Conservation (phyloP, 2,888 invertebrate genomes). For the Smittia sp. region DNA sequence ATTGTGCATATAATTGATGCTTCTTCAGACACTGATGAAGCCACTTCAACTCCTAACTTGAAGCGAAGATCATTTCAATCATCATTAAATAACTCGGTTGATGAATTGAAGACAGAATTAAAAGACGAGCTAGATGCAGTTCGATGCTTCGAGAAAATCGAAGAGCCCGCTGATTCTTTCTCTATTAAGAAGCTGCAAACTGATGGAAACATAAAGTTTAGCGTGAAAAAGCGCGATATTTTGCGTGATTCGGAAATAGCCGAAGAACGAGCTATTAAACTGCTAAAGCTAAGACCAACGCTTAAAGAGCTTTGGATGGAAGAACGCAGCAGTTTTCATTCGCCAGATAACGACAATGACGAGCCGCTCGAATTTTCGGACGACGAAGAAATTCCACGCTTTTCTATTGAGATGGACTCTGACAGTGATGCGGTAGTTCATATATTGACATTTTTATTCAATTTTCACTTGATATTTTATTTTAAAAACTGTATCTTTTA, state of each 20-base stretch:
- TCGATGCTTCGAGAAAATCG: constrained; percentile 36
- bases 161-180: constrained; percentile 44
- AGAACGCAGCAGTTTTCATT: constrained; percentile 61
- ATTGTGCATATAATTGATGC: constrained; percentile 59
- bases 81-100: constrained; percentile 5
- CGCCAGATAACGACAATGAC: constrained; percentile 59
- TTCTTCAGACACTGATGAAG: constrained; percentile 55
- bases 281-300: constrained; percentile 40
- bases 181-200: constrained; percentile 52
- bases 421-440: constrained; percentile 52
- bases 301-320: constrained; percentile 46
- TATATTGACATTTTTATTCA: neutral
- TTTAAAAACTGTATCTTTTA: neutral
- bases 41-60: constrained; percentile 43
- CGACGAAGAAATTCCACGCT: constrained; percentile 57
- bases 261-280: neutral
- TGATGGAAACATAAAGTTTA: constrained; percentile 48
- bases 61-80: constrained; percentile 41
- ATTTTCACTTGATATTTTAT: neutral
- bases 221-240: constrained; percentile 52
- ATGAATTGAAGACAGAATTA: constrained; percentile 44
- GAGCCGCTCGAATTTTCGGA: constrained; percentile 62
- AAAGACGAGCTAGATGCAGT: constrained; percentile 44
- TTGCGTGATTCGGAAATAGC: constrained; percentile 49
- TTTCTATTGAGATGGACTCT: constrained; percentile 53